Evolutionary conservation across 2,113 vertebrate species (phyloP).

Genomic region (Cinclus mexicanus): DNA sequence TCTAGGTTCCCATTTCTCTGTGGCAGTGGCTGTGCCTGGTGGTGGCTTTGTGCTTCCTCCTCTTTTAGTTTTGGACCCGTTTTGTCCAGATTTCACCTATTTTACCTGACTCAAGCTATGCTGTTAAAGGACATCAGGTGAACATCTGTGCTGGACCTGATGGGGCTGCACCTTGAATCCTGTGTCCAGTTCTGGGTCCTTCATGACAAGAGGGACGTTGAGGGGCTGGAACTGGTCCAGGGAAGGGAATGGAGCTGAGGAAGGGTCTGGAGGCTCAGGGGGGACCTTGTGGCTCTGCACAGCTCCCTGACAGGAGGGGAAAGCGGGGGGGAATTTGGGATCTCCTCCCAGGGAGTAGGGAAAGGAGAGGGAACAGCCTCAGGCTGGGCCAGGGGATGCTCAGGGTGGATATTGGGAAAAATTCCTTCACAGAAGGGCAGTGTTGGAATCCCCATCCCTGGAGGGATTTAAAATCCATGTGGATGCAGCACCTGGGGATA

Average conservation of each 20-base stretch:
- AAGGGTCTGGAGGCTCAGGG: not conserved
- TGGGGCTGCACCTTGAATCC: not conserved
- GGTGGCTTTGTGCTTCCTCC: not conserved
- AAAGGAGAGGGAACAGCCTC: not conserved
- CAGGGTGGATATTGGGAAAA: not conserved
- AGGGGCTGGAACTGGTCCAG: not conserved
- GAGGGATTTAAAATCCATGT: not conserved
- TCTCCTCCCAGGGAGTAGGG: not conserved
- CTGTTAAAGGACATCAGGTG: not conserved
- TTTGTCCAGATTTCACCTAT: not conserved
- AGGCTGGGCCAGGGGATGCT: not conserved
- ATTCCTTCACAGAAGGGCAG: not conserved
- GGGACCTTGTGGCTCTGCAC: not conserved
- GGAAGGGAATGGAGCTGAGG: rapidly evolving
- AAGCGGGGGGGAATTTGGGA: not conserved
- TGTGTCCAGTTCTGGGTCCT: not conserved
- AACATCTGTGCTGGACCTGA: not conserved
- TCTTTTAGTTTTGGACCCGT: not conserved
- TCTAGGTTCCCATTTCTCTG: not conserved
- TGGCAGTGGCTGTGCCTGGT: not conserved
- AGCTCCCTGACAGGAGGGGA: not conserved
- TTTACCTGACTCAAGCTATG: rapidly evolving
- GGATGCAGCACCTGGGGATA: not conserved
- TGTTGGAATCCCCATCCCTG: not conserved
- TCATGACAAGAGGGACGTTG: rapidly evolving